Base-by-base conservation (phyloP, 2,113 vertebrate genomes). In the Ranitomeya variabilis region DNA sequence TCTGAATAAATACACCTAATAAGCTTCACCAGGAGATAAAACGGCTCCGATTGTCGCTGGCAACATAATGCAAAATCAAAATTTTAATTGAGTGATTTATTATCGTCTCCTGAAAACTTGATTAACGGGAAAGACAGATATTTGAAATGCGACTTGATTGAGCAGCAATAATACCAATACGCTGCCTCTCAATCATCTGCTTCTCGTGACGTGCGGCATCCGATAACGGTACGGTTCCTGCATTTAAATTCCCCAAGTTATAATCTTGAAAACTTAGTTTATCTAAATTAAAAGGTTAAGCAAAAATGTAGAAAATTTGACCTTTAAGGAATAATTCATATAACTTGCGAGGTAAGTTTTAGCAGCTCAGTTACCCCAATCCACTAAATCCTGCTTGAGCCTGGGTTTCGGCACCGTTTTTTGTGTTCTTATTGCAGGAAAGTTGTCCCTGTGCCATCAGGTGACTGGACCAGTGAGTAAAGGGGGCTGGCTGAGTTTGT, bases 1-100 rank as follows among this genome's bases (percentile, higher is more conserved):
- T 77, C 54, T 84, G 71, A 89, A 84, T 85, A 89, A 89, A 89
- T 57, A 84, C 57, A 88, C 87, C 54, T 21, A 87, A 19, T 66
- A 76, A n/a, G 55, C 62, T 74, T 64, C 51, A n/a, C 52, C 11
- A 54, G 60, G 51, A 66, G 71, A 54, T 19, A 45, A 88, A 55
- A 31, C 57, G 59, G 71, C 74, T 57, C 19, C 60, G 13, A 59
- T 59, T 57, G 18, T 82, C 7, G 60, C 37, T 12, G 15, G 23
- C 26, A 45, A 74, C 26, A 31, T 59, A n/a, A 51, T 21, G 31
- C 21, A 37, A 45, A 57, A 77, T 23, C 21, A 10, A n/a, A n/a
- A 51, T 45, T 79, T 79, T 86, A 86, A 86, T 86, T 86, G 85
- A 79, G 37, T 67, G 74, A 79, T 86, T 64, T 66, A 55, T 86